Percentiles rank a stretch among this genome's conserved stretches.
These are phyloP conservation scores for Athetis lepigone DNA, from an alignment of 2,888 invertebrate genomes.

Conservation along the genomic window DNA sequence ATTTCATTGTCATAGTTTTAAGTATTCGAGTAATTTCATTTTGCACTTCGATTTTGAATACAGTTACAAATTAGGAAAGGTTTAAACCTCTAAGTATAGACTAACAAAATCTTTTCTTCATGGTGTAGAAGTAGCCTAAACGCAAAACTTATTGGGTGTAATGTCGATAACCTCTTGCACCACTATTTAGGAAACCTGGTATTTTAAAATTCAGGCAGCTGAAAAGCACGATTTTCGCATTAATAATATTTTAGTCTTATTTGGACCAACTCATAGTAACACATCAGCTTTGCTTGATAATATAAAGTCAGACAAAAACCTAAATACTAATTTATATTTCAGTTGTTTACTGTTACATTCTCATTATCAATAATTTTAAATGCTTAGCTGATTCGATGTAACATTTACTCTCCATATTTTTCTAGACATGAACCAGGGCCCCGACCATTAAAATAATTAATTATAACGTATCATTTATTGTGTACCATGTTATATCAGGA, in stretches of 20 bases:
- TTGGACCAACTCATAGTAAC: conserved; percentile 61
- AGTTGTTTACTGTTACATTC: conserved; percentile 59
- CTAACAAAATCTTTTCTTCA: conserved; percentile 85
- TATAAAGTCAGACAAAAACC: conserved; percentile 36
- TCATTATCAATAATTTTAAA: conserved; percentile 57
- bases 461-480: conserved; percentile 74
- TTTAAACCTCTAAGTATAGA: conserved; percentile 83
- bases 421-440: conserved; percentile 69
- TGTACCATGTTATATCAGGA: conserved; percentile 73
- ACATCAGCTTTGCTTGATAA: conserved; percentile 59
- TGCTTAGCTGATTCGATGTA: conserved; percentile 58
- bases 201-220: conserved; percentile 70
- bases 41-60: conserved; percentile 88
- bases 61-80: conserved; percentile 86
- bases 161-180: conserved; percentile 76
- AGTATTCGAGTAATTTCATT: conserved; percentile 88
- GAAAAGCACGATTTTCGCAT: conserved; percentile 59
- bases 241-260: conserved; percentile 53
- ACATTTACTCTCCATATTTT: conserved; percentile 59
- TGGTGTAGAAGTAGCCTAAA: conserved; percentile 86
- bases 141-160: conserved; percentile 79
- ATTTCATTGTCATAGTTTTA: conserved; percentile 90
- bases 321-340: conserved; percentile 46
- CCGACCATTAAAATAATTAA: conserved; percentile 73
- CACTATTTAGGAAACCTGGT: conserved; percentile 68